These are phyloP conservation scores for Prosapia bicincta DNA, from an alignment of 2,888 invertebrate species.

Conservation along the genomic window DNA sequence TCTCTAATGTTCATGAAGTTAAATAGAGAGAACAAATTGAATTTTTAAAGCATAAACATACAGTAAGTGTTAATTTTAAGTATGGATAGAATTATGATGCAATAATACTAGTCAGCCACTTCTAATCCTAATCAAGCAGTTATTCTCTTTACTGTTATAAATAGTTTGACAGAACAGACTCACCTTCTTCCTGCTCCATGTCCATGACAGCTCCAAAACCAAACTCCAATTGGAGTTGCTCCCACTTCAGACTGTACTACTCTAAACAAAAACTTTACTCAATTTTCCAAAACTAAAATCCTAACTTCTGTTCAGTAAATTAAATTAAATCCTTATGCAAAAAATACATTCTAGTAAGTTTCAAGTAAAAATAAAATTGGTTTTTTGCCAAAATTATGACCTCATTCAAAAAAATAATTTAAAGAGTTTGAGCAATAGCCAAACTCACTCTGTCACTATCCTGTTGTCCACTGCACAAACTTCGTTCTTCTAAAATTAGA, in stretches of 20 bases:
- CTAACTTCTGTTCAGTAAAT: background rate
- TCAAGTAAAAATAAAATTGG: background rate
- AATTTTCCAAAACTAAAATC: background rate
- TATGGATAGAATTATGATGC: too few species aligned
- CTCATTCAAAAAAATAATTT: background rate
- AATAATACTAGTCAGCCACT: too few species aligned
- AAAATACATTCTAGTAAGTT: background rate
- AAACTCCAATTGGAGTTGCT: background rate
- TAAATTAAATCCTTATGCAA: background rate
- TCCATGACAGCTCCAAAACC: conserved; percentile 4
- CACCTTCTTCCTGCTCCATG: conserved; percentile 6
- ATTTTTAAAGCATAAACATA: too few species aligned
- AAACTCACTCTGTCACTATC: background rate
- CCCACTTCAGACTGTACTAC: background rate
- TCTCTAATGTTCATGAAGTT: too few species aligned
- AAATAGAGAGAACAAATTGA: too few species aligned
- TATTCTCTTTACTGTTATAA: conserved; percentile 20
- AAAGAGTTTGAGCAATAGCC: background rate
- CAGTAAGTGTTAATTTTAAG: too few species aligned
- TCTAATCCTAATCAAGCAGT: too few species aligned
- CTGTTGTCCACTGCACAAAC: background rate
- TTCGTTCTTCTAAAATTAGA: background rate
- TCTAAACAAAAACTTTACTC: background rate
- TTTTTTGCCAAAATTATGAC: background rate
- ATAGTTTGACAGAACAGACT: conserved; percentile 15